Conservation (phyloP, 2,797 vertebrate species). For the Muscicapa striata region DNA sequence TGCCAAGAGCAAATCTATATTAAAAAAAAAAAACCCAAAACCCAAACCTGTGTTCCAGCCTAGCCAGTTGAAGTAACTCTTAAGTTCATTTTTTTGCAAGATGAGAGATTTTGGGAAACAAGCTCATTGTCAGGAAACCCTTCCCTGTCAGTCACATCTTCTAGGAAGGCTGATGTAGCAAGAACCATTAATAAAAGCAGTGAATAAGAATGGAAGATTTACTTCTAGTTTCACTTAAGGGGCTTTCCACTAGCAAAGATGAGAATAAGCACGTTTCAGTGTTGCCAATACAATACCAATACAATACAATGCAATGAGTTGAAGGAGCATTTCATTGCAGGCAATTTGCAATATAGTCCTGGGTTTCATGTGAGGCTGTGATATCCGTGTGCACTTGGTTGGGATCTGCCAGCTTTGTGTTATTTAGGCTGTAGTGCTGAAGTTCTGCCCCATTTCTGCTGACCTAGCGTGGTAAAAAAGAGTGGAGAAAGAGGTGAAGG, state of each 20-base stretch:
- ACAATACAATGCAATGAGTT: background rate
- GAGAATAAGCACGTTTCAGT: background rate
- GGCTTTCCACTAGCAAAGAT: background rate
- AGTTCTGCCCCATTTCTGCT: background rate
- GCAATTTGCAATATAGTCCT: background rate
- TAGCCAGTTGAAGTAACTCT: background rate
- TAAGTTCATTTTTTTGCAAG: background rate
- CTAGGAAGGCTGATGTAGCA: background rate
- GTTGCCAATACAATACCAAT: background rate
- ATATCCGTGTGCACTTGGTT: background rate
- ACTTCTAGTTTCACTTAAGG: background rate
- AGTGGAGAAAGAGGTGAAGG: background rate
- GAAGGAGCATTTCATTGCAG: background rate
- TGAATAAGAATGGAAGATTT: background rate
- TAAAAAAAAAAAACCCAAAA: too few species aligned
- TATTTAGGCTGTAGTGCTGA: background rate
- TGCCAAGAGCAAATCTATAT: background rate
- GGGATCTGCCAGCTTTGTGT: background rate
- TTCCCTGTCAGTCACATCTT: background rate
- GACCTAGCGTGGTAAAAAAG: background rate
- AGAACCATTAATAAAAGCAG: background rate
- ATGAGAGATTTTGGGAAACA: background rate
- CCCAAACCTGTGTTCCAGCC: background rate
- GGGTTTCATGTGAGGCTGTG: background rate
- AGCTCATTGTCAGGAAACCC: background rate